phyloP scores from a whole-genome alignment of 1,140 invertebrate species.

The Pogonomyrmex californicus region DNA sequence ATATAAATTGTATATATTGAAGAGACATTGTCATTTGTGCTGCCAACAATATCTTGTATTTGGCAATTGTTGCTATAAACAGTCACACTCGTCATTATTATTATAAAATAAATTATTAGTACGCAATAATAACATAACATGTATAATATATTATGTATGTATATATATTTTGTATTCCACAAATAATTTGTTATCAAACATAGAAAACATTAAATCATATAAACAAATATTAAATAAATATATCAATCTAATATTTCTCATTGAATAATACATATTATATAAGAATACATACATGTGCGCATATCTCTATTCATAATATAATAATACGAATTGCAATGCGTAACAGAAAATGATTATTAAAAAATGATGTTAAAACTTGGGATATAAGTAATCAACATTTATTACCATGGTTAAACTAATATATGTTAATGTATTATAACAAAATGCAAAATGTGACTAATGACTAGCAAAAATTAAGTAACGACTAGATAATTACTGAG shows the following conservation, averaged over 20 bases:
- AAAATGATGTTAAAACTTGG: constrained; percentile 10
- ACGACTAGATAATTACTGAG: constrained; percentile 81
- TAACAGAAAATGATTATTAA: neutral
- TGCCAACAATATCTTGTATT: constrained; percentile 39
- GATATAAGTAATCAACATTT: constrained; percentile 6
- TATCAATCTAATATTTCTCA: constrained; percentile 13
- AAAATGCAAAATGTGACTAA: constrained; percentile 85
- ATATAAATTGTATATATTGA: constrained; percentile 33
- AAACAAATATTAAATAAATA: constrained; percentile 36
- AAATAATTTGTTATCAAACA: neutral
- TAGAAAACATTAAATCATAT: constrained; percentile 26
- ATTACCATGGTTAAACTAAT: constrained; percentile 45
- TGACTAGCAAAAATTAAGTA: constrained; percentile 85
- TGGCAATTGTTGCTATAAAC: neutral
- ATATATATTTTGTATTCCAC: neutral
- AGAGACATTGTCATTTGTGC: constrained; percentile 1
- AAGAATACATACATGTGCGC: neutral
- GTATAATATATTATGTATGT: neutral
- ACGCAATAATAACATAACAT: constrained; percentile 13
- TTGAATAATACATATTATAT: constrained; percentile 11
- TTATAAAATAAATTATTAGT: constrained; percentile 2
- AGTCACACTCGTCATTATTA: neutral
- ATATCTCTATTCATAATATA: constrained; percentile 6
- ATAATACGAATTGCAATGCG: neutral
- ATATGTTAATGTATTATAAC: constrained; percentile 77